A percentile compares a stretch with the other conserved stretches of the same genome.
Evolutionary conservation across 1,140 invertebrate genomes (phyloP).

Genomic region (Heliconius hewitsoni): DNA sequence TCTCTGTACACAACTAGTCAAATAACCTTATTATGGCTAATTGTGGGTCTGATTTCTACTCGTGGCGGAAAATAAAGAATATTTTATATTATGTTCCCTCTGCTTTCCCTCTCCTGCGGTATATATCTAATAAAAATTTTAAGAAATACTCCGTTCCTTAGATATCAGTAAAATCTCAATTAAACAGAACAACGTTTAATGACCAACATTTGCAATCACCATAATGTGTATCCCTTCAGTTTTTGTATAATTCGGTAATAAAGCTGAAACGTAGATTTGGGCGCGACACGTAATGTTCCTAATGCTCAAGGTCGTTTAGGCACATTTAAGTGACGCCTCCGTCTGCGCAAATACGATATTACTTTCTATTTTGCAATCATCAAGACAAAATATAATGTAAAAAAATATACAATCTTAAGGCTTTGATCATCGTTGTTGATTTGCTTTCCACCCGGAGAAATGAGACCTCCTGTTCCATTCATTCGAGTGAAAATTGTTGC

Average conservation of each 20-base stretch:
- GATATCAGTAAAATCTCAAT: background rate
- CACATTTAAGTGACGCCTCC: slow-evolving; percentile 13
- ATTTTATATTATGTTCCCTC: too few species aligned
- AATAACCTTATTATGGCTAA: too few species aligned
- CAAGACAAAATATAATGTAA: background rate
- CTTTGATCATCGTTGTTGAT: too few species aligned
- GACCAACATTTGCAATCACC: slow-evolving; percentile 14
- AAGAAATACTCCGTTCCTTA: too few species aligned
- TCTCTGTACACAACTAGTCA: too few species aligned
- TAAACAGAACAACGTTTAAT: background rate
- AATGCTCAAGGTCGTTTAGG: slow-evolving; percentile 22
- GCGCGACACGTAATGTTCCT: slow-evolving; percentile 21
- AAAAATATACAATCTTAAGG: background rate
- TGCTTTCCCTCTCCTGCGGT: too few species aligned
- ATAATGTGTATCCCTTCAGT: slow-evolving; percentile 9
- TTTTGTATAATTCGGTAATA: slow-evolving; percentile 30
- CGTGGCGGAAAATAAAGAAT: too few species aligned
- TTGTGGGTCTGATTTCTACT: too few species aligned
- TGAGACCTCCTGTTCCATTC: too few species aligned
- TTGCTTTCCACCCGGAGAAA: too few species aligned
- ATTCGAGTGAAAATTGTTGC: too few species aligned
- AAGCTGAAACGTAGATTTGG: slow-evolving; percentile 4
- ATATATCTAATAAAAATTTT: too few species aligned
- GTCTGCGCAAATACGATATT: slow-evolving; percentile 6
- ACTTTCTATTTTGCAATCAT: background rate